Evolutionary conservation across 2,113 vertebrate species (phyloP).

Genomic region (Syngnathus scovelli): DNA sequence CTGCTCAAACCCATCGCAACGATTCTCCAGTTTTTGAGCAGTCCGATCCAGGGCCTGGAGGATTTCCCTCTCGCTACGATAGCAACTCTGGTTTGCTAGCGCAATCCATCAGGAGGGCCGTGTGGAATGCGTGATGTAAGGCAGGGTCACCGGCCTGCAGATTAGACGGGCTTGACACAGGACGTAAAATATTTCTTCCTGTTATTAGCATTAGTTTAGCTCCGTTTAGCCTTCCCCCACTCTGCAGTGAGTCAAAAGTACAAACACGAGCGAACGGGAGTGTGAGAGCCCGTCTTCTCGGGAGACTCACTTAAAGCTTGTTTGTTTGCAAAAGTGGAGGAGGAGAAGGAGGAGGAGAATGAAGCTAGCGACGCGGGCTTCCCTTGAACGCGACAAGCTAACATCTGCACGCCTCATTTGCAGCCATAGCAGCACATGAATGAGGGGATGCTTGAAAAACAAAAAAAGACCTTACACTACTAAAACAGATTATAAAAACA

Average conservation of each 20-base stretch:
- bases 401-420: constrained; percentile 36
- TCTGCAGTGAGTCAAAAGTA: neutral
- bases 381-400: constrained; percentile 25
- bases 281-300: constrained; percentile 15
- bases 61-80: neutral
- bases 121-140: neutral
- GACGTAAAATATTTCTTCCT: neutral
- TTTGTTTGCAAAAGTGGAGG: constrained; percentile 29
- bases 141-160: neutral
- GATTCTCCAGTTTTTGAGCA: too few relatives aligned
- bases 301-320: constrained; percentile 36
- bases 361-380: constrained; percentile 26
- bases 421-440: neutral
- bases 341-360: neutral
- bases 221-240: neutral
- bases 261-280: constrained; percentile 14
- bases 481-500: neutral
- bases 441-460: neutral
- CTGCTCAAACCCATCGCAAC: too few relatives aligned
- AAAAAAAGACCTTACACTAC: neutral
- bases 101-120: neutral
- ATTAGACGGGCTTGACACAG: neutral
- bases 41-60: neutral
- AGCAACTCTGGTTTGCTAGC: too few relatives aligned
- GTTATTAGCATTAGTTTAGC: neutral